phyloP scores from a whole-genome alignment of 2,888 invertebrate genomes.

The Apeira syringaria region DNA sequence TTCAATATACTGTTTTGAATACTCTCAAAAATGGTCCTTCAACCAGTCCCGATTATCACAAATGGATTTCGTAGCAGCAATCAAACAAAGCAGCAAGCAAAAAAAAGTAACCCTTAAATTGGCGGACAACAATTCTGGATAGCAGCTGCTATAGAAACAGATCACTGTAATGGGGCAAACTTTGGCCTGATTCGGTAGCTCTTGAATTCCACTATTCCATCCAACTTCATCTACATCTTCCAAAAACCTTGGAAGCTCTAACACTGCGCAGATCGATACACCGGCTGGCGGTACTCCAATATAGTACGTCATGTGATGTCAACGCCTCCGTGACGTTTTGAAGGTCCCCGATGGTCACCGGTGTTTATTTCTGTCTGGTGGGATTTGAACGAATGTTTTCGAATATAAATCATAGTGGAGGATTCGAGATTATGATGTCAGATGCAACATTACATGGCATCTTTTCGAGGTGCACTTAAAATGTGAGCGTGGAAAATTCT shows the following conservation, averaged over 20 bases:
- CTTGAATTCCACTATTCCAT: background rate
- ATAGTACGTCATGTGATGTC: conserved; percentile 45
- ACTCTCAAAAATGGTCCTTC: no score
- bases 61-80: no score
- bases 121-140: no score
- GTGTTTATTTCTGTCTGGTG: conserved; percentile 34
- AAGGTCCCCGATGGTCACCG: conserved; percentile 35
- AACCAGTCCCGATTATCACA: no score
- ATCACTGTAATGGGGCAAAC: no score
- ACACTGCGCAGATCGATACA: conserved; percentile 2
- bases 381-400: conserved; percentile 14
- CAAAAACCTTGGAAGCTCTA: background rate
- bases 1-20: no score
- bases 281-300: conserved; percentile 33
- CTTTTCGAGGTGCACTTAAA: no score
- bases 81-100: no score
- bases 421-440: background rate
- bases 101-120: no score
- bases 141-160: no score
- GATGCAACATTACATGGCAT: background rate
- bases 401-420: background rate
- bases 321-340: conserved; percentile 43
- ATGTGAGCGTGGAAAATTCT: no score
- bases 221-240: background rate
- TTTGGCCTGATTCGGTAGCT: no score